phyloP scores from a whole-genome alignment of 2,113 vertebrate genomes.

The Polypterus senegalus region DNA sequence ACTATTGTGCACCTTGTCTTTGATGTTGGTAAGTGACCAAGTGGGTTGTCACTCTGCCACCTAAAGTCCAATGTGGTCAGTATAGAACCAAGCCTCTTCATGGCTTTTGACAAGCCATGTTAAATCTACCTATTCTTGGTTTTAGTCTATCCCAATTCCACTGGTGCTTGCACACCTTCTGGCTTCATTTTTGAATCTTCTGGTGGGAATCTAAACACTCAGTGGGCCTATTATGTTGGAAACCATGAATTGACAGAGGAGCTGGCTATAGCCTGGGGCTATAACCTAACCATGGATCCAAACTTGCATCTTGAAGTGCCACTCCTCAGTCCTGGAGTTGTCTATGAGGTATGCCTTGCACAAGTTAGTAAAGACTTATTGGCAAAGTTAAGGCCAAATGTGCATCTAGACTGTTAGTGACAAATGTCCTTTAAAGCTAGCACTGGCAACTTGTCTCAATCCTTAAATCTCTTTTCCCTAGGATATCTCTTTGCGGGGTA shows the following conservation, averaged over 20 bases:
- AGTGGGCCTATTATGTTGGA: slow-evolving; percentile 31
- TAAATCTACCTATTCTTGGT: no score
- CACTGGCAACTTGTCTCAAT: not conserved
- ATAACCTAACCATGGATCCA: slow-evolving; percentile 31
- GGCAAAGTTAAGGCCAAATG: not conserved
- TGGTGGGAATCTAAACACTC: slow-evolving; percentile 18
- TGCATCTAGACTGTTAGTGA: not conserved
- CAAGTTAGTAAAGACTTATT: not conserved
- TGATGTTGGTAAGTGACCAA: slow-evolving; percentile 31
- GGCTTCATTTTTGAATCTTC: no score
- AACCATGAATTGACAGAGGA: slow-evolving; percentile 23
- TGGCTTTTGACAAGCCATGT: no score
- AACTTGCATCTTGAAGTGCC: slow-evolving; percentile 32
- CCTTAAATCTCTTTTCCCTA: slow-evolving; percentile 7
- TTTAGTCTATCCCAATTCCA: no score
- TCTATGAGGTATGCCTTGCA: slow-evolving; percentile 27
- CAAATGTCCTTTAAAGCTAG: not conserved
- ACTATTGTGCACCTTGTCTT: slow-evolving; percentile 11
- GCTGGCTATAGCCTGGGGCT: slow-evolving; percentile 30
- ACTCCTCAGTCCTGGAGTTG: slow-evolving; percentile 30
- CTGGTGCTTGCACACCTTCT: no score
- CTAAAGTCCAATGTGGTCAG: no score
- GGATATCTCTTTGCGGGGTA: slow-evolving; percentile 26
- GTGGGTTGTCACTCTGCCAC: no score
- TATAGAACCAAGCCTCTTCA: no score